These are phyloP conservation scores for Drosophila acutilabella DNA, from an alignment of 2,888 invertebrate species.

Conservation along the genomic window DNA sequence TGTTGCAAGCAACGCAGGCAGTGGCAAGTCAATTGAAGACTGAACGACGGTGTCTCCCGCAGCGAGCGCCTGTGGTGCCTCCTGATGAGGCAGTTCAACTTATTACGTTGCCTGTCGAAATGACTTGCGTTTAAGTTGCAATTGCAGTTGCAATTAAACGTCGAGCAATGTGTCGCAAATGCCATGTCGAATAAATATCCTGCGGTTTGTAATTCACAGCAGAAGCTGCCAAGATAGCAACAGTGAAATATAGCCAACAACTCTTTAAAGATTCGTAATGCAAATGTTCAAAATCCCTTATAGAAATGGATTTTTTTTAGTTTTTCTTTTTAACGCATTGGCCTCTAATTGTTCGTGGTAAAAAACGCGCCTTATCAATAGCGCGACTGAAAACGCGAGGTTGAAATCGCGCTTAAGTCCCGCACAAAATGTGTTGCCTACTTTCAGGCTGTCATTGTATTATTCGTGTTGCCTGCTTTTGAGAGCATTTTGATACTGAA, in stretches of 20 bases:
- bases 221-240: neutral
- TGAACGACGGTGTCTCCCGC: slow-evolving; percentile 9
- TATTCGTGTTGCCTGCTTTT: neutral
- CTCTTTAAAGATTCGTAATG: no score
- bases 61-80: slow-evolving; percentile 25
- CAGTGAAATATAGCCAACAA: no score
- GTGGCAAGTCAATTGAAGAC: slow-evolving; percentile 7
- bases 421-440: slow-evolving; percentile 14
- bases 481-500: neutral
- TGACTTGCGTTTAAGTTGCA: slow-evolving; percentile 71
- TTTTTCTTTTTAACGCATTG: no score
- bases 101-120: slow-evolving; percentile 57
- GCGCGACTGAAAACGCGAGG: slow-evolving; percentile 8
- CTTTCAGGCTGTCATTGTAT: slow-evolving; percentile 13
- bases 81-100: slow-evolving; percentile 53
- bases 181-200: slow-evolving; percentile 28
- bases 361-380: no score
- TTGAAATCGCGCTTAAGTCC: slow-evolving; percentile 20
- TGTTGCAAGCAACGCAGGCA: slow-evolving; percentile 6
- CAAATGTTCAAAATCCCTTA: no score
- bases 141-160: slow-evolving; percentile 75
- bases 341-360: no score
- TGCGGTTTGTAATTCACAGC: slow-evolving; percentile 20
- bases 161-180: slow-evolving; percentile 40
- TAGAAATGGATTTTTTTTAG: no score